Base-by-base conservation (phyloP, 2,888 invertebrate species). In the Thecophora atra region DNA sequence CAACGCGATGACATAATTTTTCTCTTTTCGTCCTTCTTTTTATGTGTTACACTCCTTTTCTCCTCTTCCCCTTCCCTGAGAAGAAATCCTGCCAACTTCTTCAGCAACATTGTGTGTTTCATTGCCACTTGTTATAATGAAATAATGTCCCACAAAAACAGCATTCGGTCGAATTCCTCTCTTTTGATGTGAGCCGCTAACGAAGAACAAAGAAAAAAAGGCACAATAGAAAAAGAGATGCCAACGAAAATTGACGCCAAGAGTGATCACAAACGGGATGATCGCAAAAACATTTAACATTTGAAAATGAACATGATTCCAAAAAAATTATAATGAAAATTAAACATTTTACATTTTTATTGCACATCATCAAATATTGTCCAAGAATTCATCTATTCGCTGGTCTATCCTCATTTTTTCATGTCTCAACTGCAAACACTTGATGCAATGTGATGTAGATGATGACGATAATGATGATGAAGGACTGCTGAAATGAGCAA, bases 401-500 rank as follows among this genome's bases (percentile, higher is more conserved):
- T 8, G 8, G 8, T 30, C 30, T 30, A 8, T 30, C 30, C 30
- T 30, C 30, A 30, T 8, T 30, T 30, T 30, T 30, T 30, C 30
- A 30, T 8, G 8, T 30, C 30, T 30, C 30, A 30, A 30, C 47
- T 58, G 17, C 13, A 0, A 17, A 1, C 68, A 68, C 68, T 68
- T 58, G 68, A 68, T 68, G 44, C 67, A 24, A 30, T 30, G 30
- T 30, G 30, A 30, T 30, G n/a, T n/a, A n/a, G 4, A 60, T 28
- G 30, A 21, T 17, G 60, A 51, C 17, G 19, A 15, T 42, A n/a
- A n/a, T n/a, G n/a, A n/a, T n/a, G n/a, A n/a, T n/a, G n/a, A n/a
- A n/a, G n/a, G 56, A 51, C 47, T 60, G 83, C 81, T 82, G 82
- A 83, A 83, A 80, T 78, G 77, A 79, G 78, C 79, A 82, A 77